Base-by-base conservation (phyloP, 1,140 invertebrate genomes). In the Hetaerina americana region DNA sequence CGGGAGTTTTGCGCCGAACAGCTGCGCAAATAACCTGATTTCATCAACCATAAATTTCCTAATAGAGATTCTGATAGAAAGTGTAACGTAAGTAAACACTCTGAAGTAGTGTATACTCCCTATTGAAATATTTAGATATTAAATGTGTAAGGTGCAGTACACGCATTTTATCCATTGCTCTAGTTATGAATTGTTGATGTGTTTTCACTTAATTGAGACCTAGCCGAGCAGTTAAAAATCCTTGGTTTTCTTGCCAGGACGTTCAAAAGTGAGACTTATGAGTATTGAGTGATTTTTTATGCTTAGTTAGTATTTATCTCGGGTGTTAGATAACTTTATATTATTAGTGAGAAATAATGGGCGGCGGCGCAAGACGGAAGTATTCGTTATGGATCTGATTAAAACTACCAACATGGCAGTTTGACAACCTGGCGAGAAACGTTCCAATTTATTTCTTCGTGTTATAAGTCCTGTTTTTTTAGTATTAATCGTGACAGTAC, bases 21-120 rank as follows among this genome's bases (percentile, higher is more conserved):
- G 75, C 73, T 77, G 76, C 76, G 76, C 76, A 73, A 73, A 72
- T 72, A 71, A 73, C 72, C 75, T 75, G 72, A 75, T 76, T 75
- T 77, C 75, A 73, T 75, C 73, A 73, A 76, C 74, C 73, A 75
- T 74, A 75, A 75, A 75, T 75, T 77, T 76, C 75, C 76, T 76
- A 74, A 75, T 76, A 74, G 68, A 74, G 73, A 75, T 75, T 75
- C 76, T 74, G 75, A 74, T 75, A 74, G 72, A 73, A 73, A 75
- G 71, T 73, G 26, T 57, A 73, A 71, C 66, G 73, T 74, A 74
- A 74, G 74, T 74, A 74, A 74, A 74, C 72, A 74, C 26, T 70
- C 10, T 57, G 15, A 2, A n/a, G 40, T 18, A 10, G 1, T 57
- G 10, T 57, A 12, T 57, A n/a, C n/a, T n/a, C n/a, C n/a, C n/a